A percentile compares a stretch with the other conserved stretches of the same genome.
Evolutionary conservation across 2,797 vertebrate genomes (phyloP).

Genomic region (Coilia nasus): DNA sequence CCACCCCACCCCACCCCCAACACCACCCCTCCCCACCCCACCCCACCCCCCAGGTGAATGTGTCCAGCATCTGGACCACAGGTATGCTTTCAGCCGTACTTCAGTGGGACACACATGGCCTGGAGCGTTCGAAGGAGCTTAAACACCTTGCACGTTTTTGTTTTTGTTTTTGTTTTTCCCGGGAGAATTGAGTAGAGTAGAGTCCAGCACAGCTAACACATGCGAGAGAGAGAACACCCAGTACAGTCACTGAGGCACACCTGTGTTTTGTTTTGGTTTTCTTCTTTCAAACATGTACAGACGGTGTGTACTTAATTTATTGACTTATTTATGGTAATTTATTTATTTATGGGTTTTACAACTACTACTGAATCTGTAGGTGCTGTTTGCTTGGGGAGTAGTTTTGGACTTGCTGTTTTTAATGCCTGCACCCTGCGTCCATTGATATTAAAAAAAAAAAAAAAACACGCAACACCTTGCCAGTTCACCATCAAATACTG

Average conservation of each 20-base stretch:
- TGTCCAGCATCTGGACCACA: background rate
- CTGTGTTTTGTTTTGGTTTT: constrained; percentile 18
- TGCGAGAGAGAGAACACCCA: constrained; percentile 36
- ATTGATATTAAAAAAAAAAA: constrained; percentile 40
- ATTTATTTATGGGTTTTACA: constrained; percentile 72
- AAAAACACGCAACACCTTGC: constrained; percentile 60
- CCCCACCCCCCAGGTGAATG: background rate
- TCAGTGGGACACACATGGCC: background rate
- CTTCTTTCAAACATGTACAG: constrained; percentile 65
- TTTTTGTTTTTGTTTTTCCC: background rate
- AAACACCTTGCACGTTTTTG: constrained; percentile 19
- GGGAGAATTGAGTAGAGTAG: background rate
- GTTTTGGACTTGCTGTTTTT: constrained; percentile 54
- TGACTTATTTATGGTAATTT: constrained; percentile 69
- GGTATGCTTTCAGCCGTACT: constrained; percentile 7
- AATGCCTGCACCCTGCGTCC: constrained; percentile 42
- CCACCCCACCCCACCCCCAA: no score
- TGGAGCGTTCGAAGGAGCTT: background rate
- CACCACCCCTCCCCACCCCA: no score
- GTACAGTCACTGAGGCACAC: constrained; percentile 40
- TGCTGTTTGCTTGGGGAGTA: constrained; percentile 47
- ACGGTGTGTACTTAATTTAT: constrained; percentile 69
- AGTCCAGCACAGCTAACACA: background rate
- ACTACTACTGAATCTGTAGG: constrained; percentile 48
- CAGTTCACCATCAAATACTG: constrained; percentile 71